Evolutionary conservation across 2,113 vertebrate species (phyloP).

Genomic region (Acrocephalus kingi): DNA sequence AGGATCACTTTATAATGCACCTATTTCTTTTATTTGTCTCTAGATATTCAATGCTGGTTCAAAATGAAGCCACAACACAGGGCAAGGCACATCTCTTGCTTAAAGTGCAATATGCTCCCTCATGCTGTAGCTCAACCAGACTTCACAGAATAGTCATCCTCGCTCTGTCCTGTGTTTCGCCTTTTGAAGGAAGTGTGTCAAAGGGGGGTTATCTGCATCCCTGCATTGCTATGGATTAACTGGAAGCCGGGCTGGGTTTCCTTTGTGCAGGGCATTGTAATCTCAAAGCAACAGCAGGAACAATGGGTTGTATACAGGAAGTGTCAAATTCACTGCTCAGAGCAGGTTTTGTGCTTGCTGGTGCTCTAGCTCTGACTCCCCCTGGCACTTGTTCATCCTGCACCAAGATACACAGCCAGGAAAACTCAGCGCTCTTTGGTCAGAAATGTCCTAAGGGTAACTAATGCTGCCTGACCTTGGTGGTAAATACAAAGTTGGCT

Average conservation of each 20-base stretch:
- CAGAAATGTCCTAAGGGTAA: neutral
- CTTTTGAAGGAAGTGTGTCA: neutral
- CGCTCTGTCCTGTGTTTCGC: neutral
- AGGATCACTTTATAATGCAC: neutral
- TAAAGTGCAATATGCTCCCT: neutral
- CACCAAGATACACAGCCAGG: neutral
- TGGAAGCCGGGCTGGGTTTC: neutral
- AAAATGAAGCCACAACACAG: neutral
- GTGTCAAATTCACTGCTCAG: neutral
- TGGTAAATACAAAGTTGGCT: neutral
- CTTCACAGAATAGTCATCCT: neutral
- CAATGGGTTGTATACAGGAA: neutral
- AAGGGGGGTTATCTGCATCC: neutral
- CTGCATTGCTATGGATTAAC: neutral
- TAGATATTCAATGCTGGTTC: neutral
- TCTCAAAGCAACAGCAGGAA: neutral
- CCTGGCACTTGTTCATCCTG: rapidly evolving
- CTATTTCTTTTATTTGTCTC: neutral
- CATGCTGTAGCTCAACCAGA: rapidly evolving
- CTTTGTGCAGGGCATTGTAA: neutral
- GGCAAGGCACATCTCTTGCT: neutral
- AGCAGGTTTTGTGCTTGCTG: neutral
- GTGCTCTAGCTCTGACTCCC: neutral
- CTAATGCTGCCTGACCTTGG: neutral
- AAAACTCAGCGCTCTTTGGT: neutral